phyloP scores from a whole-genome alignment of 2,797 vertebrate species.

The Euthynnus affinis region DNA sequence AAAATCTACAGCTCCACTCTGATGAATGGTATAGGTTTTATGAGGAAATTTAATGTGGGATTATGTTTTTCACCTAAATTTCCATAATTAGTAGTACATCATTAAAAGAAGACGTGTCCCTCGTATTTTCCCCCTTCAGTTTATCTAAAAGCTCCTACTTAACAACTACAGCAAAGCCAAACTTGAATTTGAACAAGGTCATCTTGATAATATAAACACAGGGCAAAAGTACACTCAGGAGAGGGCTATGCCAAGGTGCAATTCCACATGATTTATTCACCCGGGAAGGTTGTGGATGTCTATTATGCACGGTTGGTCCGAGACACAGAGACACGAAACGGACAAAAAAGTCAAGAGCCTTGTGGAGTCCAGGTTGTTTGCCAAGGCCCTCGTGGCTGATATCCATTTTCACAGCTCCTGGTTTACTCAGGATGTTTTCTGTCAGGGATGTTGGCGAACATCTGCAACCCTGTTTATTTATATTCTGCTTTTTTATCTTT shows the following conservation, averaged over 20 bases:
- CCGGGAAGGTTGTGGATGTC: conserved; percentile 42
- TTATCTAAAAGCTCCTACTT: background rate
- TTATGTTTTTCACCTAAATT: background rate
- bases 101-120: background rate
- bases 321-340: conserved; percentile 32
- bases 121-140: background rate
- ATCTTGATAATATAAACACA: conserved; percentile 41
- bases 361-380: conserved; percentile 51
- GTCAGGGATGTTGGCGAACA: conserved; percentile 34
- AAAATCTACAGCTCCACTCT: background rate
- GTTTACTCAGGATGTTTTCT: conserved; percentile 40
- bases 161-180: background rate
- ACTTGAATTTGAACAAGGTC: conserved; percentile 60
- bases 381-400: conserved; percentile 23
- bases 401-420: conserved; percentile 44
- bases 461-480: conserved; percentile 47
- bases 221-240: conserved; percentile 37
- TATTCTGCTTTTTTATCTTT: conserved; percentile 1
- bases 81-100: background rate
- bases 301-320: conserved; percentile 53
- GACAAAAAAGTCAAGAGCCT: conserved; percentile 54
- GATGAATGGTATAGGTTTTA: background rate
- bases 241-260: conserved; percentile 45
- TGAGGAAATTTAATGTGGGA: background rate
- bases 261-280: conserved; percentile 78